Percentiles rank a stretch among this genome's conserved stretches.
phyloP scores from a whole-genome alignment of 2,888 invertebrate genomes.

The Torymus tubicola region DNA sequence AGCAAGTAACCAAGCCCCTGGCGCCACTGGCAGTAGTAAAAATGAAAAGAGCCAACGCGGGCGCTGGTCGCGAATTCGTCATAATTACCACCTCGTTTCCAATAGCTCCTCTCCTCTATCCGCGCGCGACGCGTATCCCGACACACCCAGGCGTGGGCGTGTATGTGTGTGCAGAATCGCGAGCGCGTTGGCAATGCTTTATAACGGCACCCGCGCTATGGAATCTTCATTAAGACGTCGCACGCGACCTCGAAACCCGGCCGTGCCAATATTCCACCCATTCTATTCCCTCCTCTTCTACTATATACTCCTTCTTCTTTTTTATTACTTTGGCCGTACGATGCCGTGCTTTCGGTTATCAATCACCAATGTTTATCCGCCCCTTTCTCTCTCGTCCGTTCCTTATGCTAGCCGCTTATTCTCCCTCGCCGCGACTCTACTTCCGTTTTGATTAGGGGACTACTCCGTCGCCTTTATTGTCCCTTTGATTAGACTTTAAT shows the following conservation, averaged over 20 bases:
- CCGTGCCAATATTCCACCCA: not conserved
- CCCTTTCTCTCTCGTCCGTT: not conserved
- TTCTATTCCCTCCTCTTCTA: not conserved
- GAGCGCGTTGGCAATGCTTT: slow-evolving; percentile 10
- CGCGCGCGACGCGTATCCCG: not conserved
- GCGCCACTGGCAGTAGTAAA: not conserved
- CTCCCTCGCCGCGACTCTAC: too few relatives aligned
- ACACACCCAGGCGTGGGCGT: slow-evolving; percentile 21
- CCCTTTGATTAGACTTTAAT: slow-evolving; percentile 40
- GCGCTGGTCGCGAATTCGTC: not conserved
- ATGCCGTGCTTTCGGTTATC: slow-evolving; percentile 29
- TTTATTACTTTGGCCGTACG: not conserved
- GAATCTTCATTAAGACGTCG: slow-evolving; percentile 34
- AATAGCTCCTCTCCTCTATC: not conserved
- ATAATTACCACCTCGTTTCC: not conserved
- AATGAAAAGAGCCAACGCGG: not conserved
- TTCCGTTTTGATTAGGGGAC: slow-evolving; percentile 37
- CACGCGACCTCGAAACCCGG: slow-evolving; percentile 28
- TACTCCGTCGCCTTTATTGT: slow-evolving; percentile 15
- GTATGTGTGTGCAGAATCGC: slow-evolving; percentile 13
- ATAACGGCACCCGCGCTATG: slow-evolving; percentile 6
- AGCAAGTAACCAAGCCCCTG: too few relatives aligned
- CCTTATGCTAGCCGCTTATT: not conserved
- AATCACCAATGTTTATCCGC: slow-evolving; percentile 23
- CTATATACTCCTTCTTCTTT: not conserved